Conservation (phyloP, 2,888 invertebrate genomes). For the Hermaeophaga mercurialis region DNA sequence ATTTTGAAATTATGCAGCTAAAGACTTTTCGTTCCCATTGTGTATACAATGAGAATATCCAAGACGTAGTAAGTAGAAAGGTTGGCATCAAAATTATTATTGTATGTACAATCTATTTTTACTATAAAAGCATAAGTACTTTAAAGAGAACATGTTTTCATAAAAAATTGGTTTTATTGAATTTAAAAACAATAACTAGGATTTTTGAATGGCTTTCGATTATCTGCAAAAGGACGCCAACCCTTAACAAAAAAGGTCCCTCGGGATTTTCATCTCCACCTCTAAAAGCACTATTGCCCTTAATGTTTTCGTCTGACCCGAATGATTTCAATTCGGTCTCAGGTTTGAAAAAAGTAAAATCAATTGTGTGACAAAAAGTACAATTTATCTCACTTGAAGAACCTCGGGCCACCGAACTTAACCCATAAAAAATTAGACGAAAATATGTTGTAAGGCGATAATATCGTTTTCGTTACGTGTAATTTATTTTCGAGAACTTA, state of each 20-base stretch:
- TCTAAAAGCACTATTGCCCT: constrained; percentile 19
- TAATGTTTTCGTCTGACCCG: constrained; percentile 28
- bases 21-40: no score
- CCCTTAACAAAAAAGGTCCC: constrained; percentile 15
- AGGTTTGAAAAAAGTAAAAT: constrained; percentile 28
- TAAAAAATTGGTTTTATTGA: no score
- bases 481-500: constrained; percentile 28
- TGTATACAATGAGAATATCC: no score
- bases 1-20: no score
- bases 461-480: constrained; percentile 31
- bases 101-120: no score
- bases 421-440: constrained; percentile 28
- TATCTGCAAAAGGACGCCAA: constrained; percentile 2
- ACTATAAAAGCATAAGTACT: no score
- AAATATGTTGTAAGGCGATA: constrained; percentile 32
- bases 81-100: no score
- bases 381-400: constrained; percentile 32
- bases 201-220: neutral
- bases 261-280: constrained; percentile 15
- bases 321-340: constrained; percentile 28
- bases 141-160: no score
- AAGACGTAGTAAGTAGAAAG: no score
- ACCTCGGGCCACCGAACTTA: constrained; percentile 24
- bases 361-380: constrained; percentile 29
- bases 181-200: no score